Evolutionary conservation across 2,797 vertebrate species (phyloP).

Genomic region (Avahi laniger): DNA sequence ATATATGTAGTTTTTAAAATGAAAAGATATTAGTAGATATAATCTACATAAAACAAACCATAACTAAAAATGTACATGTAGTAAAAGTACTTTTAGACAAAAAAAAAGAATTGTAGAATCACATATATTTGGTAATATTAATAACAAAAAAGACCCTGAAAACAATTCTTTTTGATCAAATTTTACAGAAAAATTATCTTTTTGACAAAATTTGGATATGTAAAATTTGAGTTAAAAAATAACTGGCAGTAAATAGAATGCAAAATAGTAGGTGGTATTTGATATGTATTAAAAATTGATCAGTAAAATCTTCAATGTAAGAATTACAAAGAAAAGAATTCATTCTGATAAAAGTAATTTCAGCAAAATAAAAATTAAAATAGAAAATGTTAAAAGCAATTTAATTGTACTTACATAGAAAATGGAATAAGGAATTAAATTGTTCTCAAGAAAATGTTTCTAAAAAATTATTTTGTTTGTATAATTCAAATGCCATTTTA

Average conservation of each 20-base stretch:
- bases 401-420: slow-evolving; percentile 19
- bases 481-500: slow-evolving; percentile 15
- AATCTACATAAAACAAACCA: not conserved
- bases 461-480: slow-evolving; percentile 29
- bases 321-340: slow-evolving; percentile 3
- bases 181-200: not conserved
- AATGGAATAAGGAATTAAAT: not conserved
- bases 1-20: not conserved
- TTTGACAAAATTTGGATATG: not conserved
- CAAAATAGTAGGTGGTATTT: not conserved
- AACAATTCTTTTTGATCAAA: not conserved
- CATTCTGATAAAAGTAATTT: slow-evolving; percentile 29
- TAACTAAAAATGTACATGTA: not conserved
- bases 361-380: slow-evolving; percentile 28
- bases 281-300: not conserved
- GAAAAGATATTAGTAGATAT: not conserved
- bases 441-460: slow-evolving; percentile 29
- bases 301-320: slow-evolving; percentile 20
- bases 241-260: not conserved
- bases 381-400: not conserved
- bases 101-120: not conserved
- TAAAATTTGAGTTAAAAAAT: not conserved
- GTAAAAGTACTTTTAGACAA: not conserved
- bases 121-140: not conserved
- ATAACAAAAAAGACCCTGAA: not conserved